A percentile compares a stretch with the other conserved stretches of the same genome.
phyloP scores from a whole-genome alignment of 2,113 vertebrate genomes.

The Collichthys lucidus region DNA sequence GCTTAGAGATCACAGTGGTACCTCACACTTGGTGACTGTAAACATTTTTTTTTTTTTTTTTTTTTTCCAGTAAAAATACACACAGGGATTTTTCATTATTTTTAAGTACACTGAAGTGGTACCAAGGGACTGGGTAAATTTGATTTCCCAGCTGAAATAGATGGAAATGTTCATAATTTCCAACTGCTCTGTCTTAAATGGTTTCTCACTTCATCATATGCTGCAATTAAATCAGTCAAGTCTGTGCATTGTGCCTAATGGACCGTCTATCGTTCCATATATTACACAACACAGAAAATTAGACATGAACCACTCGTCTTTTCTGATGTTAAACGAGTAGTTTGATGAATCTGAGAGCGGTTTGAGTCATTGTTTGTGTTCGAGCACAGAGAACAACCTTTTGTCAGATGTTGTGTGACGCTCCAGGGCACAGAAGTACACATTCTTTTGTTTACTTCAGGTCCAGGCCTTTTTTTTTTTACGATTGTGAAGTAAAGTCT shows the following conservation, averaged over 20 bases:
- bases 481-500: too few species aligned
- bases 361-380: neutral
- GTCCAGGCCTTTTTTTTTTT: neutral
- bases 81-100: constrained; percentile 10
- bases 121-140: constrained; percentile 17
- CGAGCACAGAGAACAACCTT: neutral
- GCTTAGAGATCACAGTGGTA: constrained; percentile 19
- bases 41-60: constrained; percentile 12
- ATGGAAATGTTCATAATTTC: constrained; percentile 40
- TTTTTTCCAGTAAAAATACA: constrained; percentile 45
- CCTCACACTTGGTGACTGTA: constrained; percentile 29
- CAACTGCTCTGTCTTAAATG: constrained; percentile 40
- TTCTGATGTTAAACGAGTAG: constrained; percentile 16
- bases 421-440: neutral
- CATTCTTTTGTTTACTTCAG: neutral
- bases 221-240: constrained; percentile 49
- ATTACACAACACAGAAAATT: constrained; percentile 51
- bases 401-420: neutral
- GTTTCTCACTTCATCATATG: constrained; percentile 51
- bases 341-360: constrained; percentile 3
- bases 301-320: constrained; percentile 28
- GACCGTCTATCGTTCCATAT: constrained; percentile 45
- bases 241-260: constrained; percentile 54
- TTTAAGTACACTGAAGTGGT: constrained; percentile 14
- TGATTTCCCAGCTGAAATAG: constrained; percentile 23